Percentiles rank a stretch among this genome's conserved stretches.
Conservation (phyloP, 2,113 vertebrate species). For the Speoplatyrhinus poulsoni region DNA sequence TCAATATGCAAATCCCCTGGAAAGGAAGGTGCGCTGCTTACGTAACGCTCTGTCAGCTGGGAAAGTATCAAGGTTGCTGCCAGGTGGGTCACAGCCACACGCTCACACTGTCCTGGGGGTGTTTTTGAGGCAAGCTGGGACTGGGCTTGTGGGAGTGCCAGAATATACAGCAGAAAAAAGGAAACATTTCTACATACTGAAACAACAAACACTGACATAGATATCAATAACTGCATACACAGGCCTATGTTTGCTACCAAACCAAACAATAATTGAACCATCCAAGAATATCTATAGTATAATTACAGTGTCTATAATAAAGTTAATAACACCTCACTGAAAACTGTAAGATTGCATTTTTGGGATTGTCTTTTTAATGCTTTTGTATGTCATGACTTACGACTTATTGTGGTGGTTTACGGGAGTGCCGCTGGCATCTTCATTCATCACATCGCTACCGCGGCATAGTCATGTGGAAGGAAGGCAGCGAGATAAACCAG, state of each 20-base stretch:
- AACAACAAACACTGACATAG: too few species aligned
- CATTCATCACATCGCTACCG: conserved; percentile 14
- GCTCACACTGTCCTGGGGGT: too few species aligned
- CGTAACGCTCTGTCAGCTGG: conserved; percentile 16
- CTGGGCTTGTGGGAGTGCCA: too few species aligned
- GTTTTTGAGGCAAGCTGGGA: not conserved
- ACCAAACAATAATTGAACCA: too few species aligned
- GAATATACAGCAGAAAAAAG: too few species aligned
- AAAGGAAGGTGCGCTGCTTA: conserved; percentile 1
- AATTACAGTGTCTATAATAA: too few species aligned
- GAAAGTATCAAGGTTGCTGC: conserved; percentile 34
- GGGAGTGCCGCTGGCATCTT: not conserved
- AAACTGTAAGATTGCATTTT: too few species aligned
- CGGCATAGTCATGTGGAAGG: conserved; percentile 10
- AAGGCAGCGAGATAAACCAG: conserved; percentile 16
- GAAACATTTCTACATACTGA: too few species aligned
- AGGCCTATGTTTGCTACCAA: too few species aligned
- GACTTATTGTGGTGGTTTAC: not conserved
- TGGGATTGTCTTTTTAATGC: not conserved
- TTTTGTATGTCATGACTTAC: conserved; percentile 12
- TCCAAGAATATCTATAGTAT: too few species aligned
- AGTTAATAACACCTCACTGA: not conserved
- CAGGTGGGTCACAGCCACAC: not conserved
- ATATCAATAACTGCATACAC: too few species aligned
- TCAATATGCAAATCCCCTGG: not conserved